Conservation (phyloP, 23 tunicate species). For the Corella eumyota region DNA sequence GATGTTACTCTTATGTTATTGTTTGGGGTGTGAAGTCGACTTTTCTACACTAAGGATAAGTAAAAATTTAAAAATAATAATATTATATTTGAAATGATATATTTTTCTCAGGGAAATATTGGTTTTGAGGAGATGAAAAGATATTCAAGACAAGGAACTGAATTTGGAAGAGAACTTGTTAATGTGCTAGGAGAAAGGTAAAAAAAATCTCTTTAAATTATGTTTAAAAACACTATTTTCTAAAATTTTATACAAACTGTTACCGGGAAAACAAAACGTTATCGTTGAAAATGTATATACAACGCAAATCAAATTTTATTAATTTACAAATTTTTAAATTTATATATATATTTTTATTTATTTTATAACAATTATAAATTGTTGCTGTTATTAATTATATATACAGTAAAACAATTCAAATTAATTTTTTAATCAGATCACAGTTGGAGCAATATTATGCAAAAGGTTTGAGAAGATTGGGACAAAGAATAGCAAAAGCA, state of each 20-base stretch:
- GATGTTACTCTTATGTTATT: not conserved
- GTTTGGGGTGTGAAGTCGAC: not conserved
- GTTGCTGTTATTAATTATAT: not conserved
- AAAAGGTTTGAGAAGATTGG: conserved; percentile 47
- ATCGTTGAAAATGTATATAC: no score
- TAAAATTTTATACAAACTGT: not conserved
- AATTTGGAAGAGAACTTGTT: conserved; percentile 58
- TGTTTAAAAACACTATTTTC: not conserved
- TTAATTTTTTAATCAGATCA: conserved; percentile 28
- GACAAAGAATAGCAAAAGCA: conserved; percentile 59
- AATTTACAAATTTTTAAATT: no score
- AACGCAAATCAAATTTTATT: no score
- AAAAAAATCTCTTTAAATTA: not conserved
- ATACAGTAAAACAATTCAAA: no score
- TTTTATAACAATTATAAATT: not conserved
- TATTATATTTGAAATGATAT: no score
- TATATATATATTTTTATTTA: not conserved
- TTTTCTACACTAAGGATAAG: no score
- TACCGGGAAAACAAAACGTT: not conserved
- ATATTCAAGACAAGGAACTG: conserved; percentile 44
- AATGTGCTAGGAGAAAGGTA: conserved; percentile 54
- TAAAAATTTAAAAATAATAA: not conserved
- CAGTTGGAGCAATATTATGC: conserved; percentile 50
- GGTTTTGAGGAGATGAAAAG: conserved; percentile 48
- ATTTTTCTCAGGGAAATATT: conserved; percentile 36